These are phyloP conservation scores for Rhaphigaster nebulosa DNA, from an alignment of 2,888 invertebrate genomes.

Conservation along the genomic window DNA sequence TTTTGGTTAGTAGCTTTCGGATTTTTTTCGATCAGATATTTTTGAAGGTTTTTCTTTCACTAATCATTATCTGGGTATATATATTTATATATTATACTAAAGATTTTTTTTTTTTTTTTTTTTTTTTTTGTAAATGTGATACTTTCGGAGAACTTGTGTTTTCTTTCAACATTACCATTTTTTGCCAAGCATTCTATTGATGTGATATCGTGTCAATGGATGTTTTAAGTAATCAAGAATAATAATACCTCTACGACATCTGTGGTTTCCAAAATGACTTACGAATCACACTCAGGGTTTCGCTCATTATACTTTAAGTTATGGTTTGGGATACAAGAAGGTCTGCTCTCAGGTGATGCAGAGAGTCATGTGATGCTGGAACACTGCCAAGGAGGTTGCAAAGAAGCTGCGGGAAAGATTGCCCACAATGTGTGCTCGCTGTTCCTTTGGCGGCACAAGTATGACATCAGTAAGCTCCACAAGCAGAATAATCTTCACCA, in stretches of 20 bases:
- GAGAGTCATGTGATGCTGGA: slow-evolving; percentile 67
- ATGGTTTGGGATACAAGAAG: neutral
- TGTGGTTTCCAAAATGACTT: neutral
- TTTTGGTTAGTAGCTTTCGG: neutral
- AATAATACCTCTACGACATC: neutral
- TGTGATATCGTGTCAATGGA: no score
- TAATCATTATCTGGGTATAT: no score
- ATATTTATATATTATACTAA: no score
- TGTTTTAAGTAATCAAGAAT: no score
- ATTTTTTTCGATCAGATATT: neutral
- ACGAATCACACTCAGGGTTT: neutral
- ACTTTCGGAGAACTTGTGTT: no score
- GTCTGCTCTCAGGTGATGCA: neutral
- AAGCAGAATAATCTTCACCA: slow-evolving; percentile 68
- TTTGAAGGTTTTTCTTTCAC: no score
- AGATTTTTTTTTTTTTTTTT: no score
- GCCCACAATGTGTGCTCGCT: slow-evolving; percentile 71
- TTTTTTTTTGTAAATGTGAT: no score
- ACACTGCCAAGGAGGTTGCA: slow-evolving; percentile 70
- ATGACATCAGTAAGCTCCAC: slow-evolving; percentile 83
- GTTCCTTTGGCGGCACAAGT: slow-evolving; percentile 85
- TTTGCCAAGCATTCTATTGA: no score
- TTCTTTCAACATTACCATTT: no score
- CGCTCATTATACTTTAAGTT: neutral
- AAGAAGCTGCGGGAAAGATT: slow-evolving; percentile 83